Percentiles rank a stretch among this genome's conserved stretches.
These are phyloP conservation scores for Trachelus troglodyta DNA, from an alignment of 2,888 invertebrate genomes.

Conservation along the genomic window DNA sequence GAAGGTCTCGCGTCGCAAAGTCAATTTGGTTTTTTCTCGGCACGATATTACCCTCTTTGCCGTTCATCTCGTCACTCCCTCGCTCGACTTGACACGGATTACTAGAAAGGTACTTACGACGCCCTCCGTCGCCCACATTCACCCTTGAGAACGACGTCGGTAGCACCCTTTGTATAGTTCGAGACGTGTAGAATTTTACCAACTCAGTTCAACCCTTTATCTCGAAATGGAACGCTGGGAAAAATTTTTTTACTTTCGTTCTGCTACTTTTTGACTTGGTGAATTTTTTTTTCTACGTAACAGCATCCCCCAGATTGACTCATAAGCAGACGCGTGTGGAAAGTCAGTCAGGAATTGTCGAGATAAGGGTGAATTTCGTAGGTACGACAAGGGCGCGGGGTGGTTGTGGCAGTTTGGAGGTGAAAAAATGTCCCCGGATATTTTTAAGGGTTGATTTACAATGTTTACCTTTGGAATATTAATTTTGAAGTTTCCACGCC, in stretches of 20 bases:
- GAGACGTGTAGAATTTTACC: background rate
- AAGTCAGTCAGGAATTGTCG: background rate
- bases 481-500: constrained; percentile 53
- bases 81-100: background rate
- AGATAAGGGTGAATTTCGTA: too few species aligned
- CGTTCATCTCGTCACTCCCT: constrained; percentile 8
- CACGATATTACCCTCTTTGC: constrained; percentile 36
- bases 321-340: background rate
- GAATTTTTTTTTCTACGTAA: background rate
- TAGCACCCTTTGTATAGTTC: background rate
- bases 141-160: background rate
- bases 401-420: background rate
- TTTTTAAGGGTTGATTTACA: constrained; percentile 50
- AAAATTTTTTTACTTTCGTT: background rate
- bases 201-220: background rate
- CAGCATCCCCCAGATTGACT: background rate
- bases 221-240: background rate
- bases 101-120: background rate
- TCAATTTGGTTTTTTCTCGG: constrained; percentile 41
- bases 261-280: background rate
- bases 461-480: constrained; percentile 56
- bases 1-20: constrained; percentile 30
- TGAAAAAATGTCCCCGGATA: constrained; percentile 12
- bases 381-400: too few species aligned
- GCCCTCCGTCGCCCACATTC: background rate